Percentiles rank a stretch among this genome's conserved stretches.
These are phyloP conservation scores for Luperina nickerlii DNA, from an alignment of 2,888 invertebrate genomes.

Conservation along the genomic window DNA sequence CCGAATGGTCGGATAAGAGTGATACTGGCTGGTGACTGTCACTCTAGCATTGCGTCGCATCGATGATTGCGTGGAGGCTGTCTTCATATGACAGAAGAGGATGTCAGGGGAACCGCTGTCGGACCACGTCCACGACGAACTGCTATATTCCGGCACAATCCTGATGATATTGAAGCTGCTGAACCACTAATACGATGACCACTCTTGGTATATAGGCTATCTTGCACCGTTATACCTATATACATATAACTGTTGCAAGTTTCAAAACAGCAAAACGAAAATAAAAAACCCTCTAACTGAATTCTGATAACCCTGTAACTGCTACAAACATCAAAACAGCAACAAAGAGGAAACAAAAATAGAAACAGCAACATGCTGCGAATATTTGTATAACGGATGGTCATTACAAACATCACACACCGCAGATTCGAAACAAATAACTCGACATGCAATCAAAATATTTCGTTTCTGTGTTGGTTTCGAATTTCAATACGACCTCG, in stretches of 20 bases:
- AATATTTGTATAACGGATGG: constrained; percentile 20
- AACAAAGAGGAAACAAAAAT: constrained; percentile 5
- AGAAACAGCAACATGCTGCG: not conserved
- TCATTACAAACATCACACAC: constrained; percentile 1
- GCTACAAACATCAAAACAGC: not conserved
- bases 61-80: too few species aligned
- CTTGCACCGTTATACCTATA: too few species aligned
- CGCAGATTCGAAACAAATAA: constrained; percentile 21
- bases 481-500: not conserved
- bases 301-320: not conserved
- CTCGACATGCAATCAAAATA: not conserved
- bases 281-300: not conserved
- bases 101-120: too few species aligned
- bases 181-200: too few species aligned
- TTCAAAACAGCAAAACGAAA: not conserved
- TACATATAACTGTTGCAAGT: not conserved
- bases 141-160: too few species aligned
- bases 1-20: not conserved
- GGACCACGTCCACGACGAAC: too few species aligned
- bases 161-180: too few species aligned
- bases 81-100: too few species aligned
- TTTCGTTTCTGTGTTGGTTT: not conserved
- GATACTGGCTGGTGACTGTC: not conserved
- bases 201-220: too few species aligned
- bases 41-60: too few species aligned